Conservation (phyloP, 2,888 invertebrate species). For the Diplolepis rosae region DNA sequence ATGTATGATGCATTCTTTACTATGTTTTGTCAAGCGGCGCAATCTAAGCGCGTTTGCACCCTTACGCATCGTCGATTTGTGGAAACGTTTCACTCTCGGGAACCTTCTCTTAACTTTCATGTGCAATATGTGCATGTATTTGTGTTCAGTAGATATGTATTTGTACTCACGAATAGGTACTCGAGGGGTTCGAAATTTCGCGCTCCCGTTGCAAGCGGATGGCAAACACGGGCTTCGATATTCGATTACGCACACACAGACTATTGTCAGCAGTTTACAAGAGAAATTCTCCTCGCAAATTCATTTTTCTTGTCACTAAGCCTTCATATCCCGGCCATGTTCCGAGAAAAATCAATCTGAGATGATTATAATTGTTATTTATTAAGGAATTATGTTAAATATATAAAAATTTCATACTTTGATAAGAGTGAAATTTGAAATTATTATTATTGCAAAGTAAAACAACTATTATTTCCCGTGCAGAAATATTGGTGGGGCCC, state of each 20-base stretch:
- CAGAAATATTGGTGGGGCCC: too few relatives aligned
- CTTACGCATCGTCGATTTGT: constrained; percentile 5
- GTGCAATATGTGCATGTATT: background rate
- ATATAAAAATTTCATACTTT: too few relatives aligned
- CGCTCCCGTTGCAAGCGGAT: constrained; percentile 4
- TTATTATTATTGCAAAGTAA: too few relatives aligned
- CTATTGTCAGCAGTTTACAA: constrained; percentile 23
- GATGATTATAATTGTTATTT: too few relatives aligned
- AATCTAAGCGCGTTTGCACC: constrained; percentile 14
- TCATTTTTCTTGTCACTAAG: constrained; percentile 21
- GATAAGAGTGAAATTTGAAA: too few relatives aligned
- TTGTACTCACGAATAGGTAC: background rate
- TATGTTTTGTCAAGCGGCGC: background rate
- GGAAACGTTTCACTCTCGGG: constrained; percentile 12
- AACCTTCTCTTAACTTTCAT: constrained; percentile 13
- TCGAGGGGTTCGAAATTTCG: background rate
- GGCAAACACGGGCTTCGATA: constrained; percentile 17
- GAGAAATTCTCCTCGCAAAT: background rate
- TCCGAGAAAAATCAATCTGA: constrained; percentile 12
- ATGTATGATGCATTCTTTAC: background rate
- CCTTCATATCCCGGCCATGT: constrained; percentile 19
- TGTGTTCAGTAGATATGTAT: background rate
- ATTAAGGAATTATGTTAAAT: too few relatives aligned
- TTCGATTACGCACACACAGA: constrained; percentile 26
- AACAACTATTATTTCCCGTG: too few relatives aligned